Conservation (phyloP, 35 echinoderm and acorn worm genomes). For the Amphiura filiformis region DNA sequence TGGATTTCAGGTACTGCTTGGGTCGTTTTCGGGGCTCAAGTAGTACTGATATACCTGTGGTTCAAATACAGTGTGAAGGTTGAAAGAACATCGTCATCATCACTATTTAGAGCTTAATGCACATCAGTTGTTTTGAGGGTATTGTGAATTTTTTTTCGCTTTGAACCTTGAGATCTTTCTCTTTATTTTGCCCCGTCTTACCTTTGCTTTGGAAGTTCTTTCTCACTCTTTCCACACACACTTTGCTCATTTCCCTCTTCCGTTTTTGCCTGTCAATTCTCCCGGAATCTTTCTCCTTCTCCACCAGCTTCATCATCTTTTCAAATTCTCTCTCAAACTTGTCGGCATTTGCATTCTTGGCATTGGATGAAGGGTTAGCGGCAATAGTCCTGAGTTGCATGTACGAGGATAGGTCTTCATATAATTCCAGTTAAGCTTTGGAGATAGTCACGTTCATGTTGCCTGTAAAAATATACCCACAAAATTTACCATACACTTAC, state of each 20-base stretch:
- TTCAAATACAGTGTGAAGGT: too few relatives aligned
- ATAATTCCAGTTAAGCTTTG: slow-evolving; percentile 44
- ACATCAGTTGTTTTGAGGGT: too few relatives aligned
- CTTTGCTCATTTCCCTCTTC: background rate
- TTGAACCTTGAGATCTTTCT: too few relatives aligned
- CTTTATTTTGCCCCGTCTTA: too few relatives aligned
- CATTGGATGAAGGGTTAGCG: background rate
- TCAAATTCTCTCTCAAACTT: background rate
- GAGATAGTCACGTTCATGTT: slow-evolving; percentile 75
- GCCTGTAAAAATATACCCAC: slow-evolving; percentile 44
- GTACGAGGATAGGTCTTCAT: slow-evolving; percentile 74
- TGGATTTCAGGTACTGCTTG: background rate
- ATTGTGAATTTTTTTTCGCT: too few relatives aligned
- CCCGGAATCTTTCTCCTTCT: slow-evolving; percentile 3
- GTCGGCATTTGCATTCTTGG: background rate
- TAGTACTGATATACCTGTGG: slow-evolving; percentile 8
- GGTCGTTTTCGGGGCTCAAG: background rate
- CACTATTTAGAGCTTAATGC: too few relatives aligned
- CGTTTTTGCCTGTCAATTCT: background rate
- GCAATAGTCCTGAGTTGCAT: slow-evolving; percentile 25
- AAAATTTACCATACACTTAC: background rate
- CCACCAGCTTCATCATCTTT: slow-evolving; percentile 2
- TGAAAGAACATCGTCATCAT: too few relatives aligned
- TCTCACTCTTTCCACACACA: background rate
- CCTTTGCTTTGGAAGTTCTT: background rate